These are phyloP conservation scores for Tamias sibiricus DNA, from an alignment of 2,113 vertebrate genomes.

Conservation along the genomic window DNA sequence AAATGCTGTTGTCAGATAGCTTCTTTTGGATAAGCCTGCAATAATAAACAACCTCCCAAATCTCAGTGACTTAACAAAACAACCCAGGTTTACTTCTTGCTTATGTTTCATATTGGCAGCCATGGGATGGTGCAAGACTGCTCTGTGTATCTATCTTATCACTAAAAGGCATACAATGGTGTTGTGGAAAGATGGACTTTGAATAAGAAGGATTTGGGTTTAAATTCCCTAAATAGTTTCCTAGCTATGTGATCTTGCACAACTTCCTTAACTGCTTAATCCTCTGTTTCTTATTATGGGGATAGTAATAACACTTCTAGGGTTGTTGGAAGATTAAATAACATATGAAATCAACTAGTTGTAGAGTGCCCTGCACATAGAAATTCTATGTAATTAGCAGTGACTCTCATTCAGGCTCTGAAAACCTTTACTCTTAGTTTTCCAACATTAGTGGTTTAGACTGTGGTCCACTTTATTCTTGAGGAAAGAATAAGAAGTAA, in stretches of 20 bases:
- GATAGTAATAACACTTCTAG: not conserved
- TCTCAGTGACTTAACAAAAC: conserved; percentile 29
- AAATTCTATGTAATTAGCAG: not conserved
- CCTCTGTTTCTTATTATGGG: conserved; percentile 16
- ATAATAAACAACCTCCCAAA: not conserved
- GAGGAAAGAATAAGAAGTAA: not conserved
- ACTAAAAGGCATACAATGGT: not conserved
- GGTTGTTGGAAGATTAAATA: not conserved
- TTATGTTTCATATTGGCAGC: not conserved
- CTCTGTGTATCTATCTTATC: not conserved
- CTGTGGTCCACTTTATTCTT: not conserved
- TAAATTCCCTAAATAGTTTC: not conserved
- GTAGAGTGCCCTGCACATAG: not conserved
- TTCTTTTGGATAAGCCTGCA: not conserved
- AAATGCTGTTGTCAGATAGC: not conserved
- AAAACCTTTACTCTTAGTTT: not conserved
- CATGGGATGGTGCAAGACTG: not conserved
- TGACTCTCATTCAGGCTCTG: not conserved
- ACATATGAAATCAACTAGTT: not conserved
- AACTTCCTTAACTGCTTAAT: not conserved
- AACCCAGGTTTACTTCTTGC: not conserved
- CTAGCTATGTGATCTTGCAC: not conserved
- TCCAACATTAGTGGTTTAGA: not conserved
- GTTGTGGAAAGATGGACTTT: not conserved
- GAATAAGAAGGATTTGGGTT: conserved; percentile 11